Evolutionary conservation across 35 echinoderm and acorn worm species (phyloP).

Genomic region (Ophioderma brevispina): DNA sequence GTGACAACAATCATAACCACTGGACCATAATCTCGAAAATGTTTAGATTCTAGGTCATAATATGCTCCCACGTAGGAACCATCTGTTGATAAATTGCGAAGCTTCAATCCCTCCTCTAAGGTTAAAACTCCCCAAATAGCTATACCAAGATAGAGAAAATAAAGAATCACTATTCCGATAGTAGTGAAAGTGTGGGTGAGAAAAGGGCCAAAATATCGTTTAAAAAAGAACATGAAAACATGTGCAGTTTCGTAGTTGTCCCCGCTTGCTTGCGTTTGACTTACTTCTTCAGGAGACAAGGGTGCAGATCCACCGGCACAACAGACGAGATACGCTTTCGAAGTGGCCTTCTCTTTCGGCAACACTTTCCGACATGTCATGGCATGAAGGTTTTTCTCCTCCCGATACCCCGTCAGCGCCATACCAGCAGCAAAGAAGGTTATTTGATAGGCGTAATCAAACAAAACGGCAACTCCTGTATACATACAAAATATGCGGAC

Average conservation of each 20-base stretch:
- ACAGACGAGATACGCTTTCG: constrained; percentile 22
- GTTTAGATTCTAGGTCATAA: constrained; percentile 11
- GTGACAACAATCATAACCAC: constrained; percentile 58
- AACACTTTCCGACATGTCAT: constrained; percentile 31
- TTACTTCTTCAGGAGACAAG: neutral
- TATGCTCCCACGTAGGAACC: constrained; percentile 18
- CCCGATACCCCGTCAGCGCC: constrained; percentile 47
- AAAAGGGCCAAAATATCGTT: constrained; percentile 60
- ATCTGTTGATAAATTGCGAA: constrained; percentile 37
- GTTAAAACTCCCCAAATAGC: constrained; percentile 49
- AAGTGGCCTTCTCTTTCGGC: constrained; percentile 19
- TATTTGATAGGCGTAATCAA: constrained; percentile 62
- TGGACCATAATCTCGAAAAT: constrained; percentile 50
- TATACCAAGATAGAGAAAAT: constrained; percentile 25
- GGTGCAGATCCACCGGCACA: constrained; percentile 55
- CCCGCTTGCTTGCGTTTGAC: neutral
- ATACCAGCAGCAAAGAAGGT: constrained; percentile 76
- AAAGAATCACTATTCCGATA: neutral
- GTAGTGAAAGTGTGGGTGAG: constrained; percentile 9
- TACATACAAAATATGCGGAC: constrained; percentile 65
- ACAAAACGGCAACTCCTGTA: constrained; percentile 57
- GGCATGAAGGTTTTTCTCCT: constrained; percentile 41
- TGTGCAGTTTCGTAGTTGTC: neutral
- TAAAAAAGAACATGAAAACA: constrained; percentile 52
- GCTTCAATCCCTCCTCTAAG: constrained; percentile 33